A percentile compares a stretch with the other conserved stretches of the same genome.
Evolutionary conservation across 2,113 vertebrate genomes (phyloP).

Genomic region (Hiodon alosoides): DNA sequence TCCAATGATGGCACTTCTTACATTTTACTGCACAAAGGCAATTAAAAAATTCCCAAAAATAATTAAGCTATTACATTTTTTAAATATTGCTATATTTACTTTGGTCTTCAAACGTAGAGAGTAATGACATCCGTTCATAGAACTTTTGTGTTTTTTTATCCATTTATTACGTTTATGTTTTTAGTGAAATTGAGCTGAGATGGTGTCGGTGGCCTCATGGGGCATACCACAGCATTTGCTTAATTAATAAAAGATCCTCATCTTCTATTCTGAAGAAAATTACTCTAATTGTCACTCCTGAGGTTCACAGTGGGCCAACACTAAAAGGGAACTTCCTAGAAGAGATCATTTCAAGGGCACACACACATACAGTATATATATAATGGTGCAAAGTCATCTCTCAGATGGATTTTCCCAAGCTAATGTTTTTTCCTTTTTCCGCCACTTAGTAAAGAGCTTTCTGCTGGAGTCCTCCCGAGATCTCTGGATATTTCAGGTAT

Average conservation of each 20-base stretch:
- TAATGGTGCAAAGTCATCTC: neutral
- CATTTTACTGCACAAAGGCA: neutral
- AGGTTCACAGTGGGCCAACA: slow-evolving; percentile 22
- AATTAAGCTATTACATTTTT: neutral
- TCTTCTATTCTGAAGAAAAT: slow-evolving; percentile 25
- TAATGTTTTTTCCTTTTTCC: no score
- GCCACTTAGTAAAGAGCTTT: no score
- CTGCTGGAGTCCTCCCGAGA: no score
- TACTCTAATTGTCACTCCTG: slow-evolving; percentile 42
- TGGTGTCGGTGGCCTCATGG: neutral
- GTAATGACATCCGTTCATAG: neutral
- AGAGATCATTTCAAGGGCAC: neutral
- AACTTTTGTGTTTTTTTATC: slow-evolving; percentile 2
- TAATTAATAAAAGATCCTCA: slow-evolving; percentile 23
- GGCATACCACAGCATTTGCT: neutral
- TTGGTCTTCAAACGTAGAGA: no score
- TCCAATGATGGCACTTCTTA: no score
- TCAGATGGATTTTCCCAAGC: no score
- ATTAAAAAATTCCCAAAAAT: neutral
- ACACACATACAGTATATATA: neutral
- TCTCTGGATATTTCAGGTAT: no score
- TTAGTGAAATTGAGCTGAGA: neutral
- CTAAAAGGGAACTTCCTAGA: neutral
- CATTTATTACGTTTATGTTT: neutral
- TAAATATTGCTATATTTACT: no score